These are phyloP conservation scores for Elaeidobius kamerunicus DNA, from an alignment of 2,888 invertebrate genomes.

Conservation along the genomic window DNA sequence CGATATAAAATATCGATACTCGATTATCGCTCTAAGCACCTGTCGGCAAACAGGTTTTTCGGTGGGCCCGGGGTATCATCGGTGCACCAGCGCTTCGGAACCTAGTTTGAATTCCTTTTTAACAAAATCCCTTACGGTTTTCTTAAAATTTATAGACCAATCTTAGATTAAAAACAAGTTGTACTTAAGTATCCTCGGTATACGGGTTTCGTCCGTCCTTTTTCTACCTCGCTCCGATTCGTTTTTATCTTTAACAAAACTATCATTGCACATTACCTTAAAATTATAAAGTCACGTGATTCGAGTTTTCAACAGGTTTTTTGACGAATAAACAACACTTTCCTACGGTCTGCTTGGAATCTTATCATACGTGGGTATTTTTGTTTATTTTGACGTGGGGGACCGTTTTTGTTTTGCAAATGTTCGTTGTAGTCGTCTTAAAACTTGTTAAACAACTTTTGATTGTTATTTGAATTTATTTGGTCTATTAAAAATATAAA, in stretches of 20 bases:
- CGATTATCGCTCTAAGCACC: constrained; percentile 16
- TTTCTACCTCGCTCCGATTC: constrained; percentile 6
- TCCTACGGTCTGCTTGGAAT: no score
- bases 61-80: constrained; percentile 25
- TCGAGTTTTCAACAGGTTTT: constrained; percentile 20
- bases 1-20: constrained; percentile 10
- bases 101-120: constrained; percentile 27
- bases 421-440: no score
- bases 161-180: constrained; percentile 31
- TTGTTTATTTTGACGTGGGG: no score
- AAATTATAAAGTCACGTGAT: constrained; percentile 16
- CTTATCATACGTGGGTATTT: no score
- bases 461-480: no score
- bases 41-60: constrained; percentile 25
- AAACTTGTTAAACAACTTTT: no score
- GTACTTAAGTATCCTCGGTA: constrained; percentile 28
- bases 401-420: no score
- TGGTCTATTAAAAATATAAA: no score
- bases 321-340: no score
- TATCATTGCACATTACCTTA: constrained; percentile 25
- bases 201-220: constrained; percentile 23
- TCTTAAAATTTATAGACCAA: constrained; percentile 28
- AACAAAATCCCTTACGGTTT: constrained; percentile 29
- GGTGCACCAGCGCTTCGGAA: constrained; percentile 17
- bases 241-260: constrained; percentile 20